Conservation (phyloP, 1,140 invertebrate species). For the Phymorhynchus buccinoides region DNA sequence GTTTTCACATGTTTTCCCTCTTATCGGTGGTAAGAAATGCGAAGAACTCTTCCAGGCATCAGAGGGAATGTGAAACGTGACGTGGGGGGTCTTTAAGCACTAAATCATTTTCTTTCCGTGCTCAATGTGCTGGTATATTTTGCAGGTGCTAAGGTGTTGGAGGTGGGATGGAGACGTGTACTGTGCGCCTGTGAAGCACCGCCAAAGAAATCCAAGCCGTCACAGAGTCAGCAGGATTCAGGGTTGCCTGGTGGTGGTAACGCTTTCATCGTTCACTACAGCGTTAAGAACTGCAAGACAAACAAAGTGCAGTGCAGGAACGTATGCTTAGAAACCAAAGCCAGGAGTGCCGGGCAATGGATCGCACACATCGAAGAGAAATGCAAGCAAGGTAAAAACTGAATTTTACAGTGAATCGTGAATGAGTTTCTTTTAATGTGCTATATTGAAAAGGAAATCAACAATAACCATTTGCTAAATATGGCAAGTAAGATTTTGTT, state of each 20-base stretch:
- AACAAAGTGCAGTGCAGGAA: slow-evolving; percentile 27
- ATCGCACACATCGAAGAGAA: slow-evolving; percentile 31
- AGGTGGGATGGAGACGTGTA: slow-evolving; percentile 20
- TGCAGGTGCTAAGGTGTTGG: slow-evolving; percentile 13
- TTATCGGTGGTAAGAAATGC: too few species aligned
- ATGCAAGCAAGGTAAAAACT: slow-evolving; percentile 19
- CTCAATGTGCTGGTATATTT: not conserved
- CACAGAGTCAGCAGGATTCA: not conserved
- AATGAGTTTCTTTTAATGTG: too few species aligned
- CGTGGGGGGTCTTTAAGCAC: too few species aligned
- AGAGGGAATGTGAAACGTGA: too few species aligned
- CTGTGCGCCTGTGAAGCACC: slow-evolving; percentile 26
- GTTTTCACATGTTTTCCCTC: too few species aligned
- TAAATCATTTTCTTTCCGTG: too few species aligned
- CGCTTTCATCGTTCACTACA: slow-evolving; percentile 21
- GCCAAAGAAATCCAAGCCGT: slow-evolving; percentile 8
- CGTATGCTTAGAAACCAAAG: not conserved
- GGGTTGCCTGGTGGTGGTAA: not conserved
- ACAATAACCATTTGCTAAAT: too few species aligned
- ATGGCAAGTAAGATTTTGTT: too few species aligned
- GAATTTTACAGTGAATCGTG: too few species aligned
- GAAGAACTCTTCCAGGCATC: too few species aligned
- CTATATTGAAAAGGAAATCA: too few species aligned
- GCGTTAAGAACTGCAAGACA: not conserved
- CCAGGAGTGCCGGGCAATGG: not conserved